Base-by-base conservation (phyloP, 2,113 vertebrate species). In the Nymphicus hollandicus region DNA sequence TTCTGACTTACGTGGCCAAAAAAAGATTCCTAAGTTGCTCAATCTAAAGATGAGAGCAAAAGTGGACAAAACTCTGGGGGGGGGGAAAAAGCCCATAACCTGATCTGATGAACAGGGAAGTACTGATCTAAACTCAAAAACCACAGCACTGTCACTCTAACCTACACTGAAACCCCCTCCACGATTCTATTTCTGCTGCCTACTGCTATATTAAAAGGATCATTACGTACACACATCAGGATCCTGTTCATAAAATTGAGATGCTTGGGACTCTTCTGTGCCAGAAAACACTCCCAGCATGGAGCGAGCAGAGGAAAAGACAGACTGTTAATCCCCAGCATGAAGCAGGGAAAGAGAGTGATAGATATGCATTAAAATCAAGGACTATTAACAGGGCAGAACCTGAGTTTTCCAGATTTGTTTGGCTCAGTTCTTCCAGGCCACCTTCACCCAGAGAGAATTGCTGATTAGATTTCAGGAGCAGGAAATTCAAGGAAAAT, bases 191-290 rank as follows among this genome's bases (percentile, higher is more conserved):
- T 97, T 96, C 82, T 97, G 95, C 86, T 88, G 43, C 95, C 89
- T 73, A 7, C 91, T 55, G 89, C 47, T n/a, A 29, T 96, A 97
- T 97, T 95, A 97, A 97, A 96, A 96, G 96, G 74, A 95, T 89
- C 81, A 93, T 97, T 96, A 94, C 96, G 2, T 92, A 91, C 80
- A 92, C 92, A 58, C 93, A 79, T 92, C 56, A 94, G 93, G 93
- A 96, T 96, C 91, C 50, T 95, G 94, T 95, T 95, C 96, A 95
- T 91, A 95, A 96, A 97, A 96, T 22, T 70, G 83, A 96, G 89
- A 86, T 82, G 95, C 94, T 60, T 49, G 74, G 77, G 78, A 73
- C 66, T 86, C 72, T 9, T 89, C 64, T 64, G 63, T 91, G 91
- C 92, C 95, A 96, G 93, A 63, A 88, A 91, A 79, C 61, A 46